Base-by-base conservation (phyloP, 30 jellyfish, hydroid and myxozoan genomes). In the Pseudorhiza aurosa region DNA sequence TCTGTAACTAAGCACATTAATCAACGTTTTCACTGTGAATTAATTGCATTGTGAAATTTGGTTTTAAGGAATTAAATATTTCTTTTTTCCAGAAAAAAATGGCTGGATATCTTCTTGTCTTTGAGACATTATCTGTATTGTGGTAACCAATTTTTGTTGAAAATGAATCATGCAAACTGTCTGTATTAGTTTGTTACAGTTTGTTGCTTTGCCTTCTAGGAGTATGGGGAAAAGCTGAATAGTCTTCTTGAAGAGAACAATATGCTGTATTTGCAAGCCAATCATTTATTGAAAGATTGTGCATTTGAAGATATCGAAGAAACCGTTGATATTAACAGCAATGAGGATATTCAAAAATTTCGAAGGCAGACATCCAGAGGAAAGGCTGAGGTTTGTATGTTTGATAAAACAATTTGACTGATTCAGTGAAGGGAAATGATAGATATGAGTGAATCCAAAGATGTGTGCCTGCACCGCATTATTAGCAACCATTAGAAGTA, bases 361-460 rank as follows among this genome's bases (percentile, higher is more conserved):
- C 68, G 76, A 42, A 58, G 96, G 35, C 84, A 67, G 79, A 72
- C 88, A 45, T 85, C 96, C 12, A 72, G 96, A 50, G 82, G 87
- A 15, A 59, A 72, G 26, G 5, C 84, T 32, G 96, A 85, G 88
- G 96, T n/a, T n/a, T n/a, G n/a, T n/a, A n/a, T n/a, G n/a, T n/a
- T n/a, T n/a, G n/a, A n/a, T n/a, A n/a, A n/a, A n/a, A n/a, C n/a
- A n/a, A n/a, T n/a, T n/a, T n/a, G n/a, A n/a, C n/a, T n/a, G n/a
- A n/a, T n/a, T n/a, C n/a, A n/a, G n/a, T n/a, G n/a, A n/a, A n/a
- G n/a, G n/a, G n/a, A n/a, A n/a, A n/a, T n/a, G n/a, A n/a, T n/a
- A n/a, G n/a, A n/a, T n/a, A n/a, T n/a, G n/a, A n/a, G n/a, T n/a
- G n/a, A n/a, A n/a, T n/a, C n/a, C n/a, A n/a, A n/a, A n/a, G n/a